phyloP scores from a whole-genome alignment of 2,797 vertebrate genomes.

The Corythornis leucogaster region DNA sequence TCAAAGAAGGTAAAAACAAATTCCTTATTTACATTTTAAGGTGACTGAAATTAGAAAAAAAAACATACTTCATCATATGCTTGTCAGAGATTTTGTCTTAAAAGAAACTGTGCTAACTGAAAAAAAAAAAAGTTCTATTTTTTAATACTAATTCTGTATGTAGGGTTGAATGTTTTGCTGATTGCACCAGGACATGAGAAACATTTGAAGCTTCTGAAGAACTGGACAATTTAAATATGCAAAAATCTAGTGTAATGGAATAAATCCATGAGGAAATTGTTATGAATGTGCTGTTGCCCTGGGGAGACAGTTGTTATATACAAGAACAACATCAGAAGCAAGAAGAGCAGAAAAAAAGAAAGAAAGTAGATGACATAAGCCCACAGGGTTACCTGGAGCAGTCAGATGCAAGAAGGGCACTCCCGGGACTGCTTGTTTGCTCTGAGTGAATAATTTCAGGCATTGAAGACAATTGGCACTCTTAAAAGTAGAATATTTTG shows the following conservation, averaged over 20 bases:
- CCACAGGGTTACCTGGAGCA: background rate
- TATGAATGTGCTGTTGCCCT: background rate
- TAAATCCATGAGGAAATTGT: background rate
- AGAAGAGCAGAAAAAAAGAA: background rate
- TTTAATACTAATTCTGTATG: background rate
- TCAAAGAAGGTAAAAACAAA: background rate
- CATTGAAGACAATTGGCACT: background rate
- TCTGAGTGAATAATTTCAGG: background rate
- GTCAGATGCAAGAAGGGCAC: background rate
- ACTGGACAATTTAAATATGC: background rate
- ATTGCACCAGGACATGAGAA: background rate
- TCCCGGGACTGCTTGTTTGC: background rate
- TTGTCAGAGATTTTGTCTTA: background rate
- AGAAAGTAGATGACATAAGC: background rate
- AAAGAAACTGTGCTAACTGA: background rate
- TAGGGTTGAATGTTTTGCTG: background rate
- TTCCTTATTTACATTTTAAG: background rate
- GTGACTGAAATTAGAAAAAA: background rate
- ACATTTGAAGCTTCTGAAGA: background rate
- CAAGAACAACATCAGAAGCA: background rate
- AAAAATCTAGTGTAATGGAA: background rate
- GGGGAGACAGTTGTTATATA: background rate
- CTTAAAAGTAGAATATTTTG: background rate
- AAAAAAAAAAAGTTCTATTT: background rate
- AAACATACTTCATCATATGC: background rate